Evolutionary conservation across 1,140 invertebrate species (phyloP), one percentile per base, ranked within the genome.

Genomic region (Acromyrmex heyeri): DNA sequence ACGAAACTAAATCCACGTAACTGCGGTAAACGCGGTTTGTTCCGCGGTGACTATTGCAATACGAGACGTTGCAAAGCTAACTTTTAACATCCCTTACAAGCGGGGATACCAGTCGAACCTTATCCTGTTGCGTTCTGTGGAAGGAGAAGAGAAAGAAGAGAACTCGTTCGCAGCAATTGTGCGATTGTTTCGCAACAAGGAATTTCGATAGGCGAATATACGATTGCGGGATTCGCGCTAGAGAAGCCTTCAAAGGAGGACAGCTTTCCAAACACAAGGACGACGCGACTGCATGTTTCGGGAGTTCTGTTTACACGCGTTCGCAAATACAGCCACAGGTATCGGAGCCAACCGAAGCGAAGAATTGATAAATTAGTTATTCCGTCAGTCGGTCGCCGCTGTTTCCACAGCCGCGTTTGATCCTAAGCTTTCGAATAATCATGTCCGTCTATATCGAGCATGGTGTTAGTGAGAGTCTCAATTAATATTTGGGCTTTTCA

Each of bases 341-440:
- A 95, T 95, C 94, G 94, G 93, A 94, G 92, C 88, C 92, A 94
- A 95, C 92, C 94, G 93, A 94, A 95, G 92, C 94, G 94, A 95
- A 95, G 94, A 95, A 95, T 95, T 95, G 94, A 95, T 95, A 95
- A 95, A 95, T 95, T 95, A 95, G 94, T 94, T 95, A 95, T 95
- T 95, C 95, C 93, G 93, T 95, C 91, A 95, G 94, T 95, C 92
- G 91, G 87, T 90, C 90, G 86, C 87, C 87, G 88, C 81, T 91
- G 89, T 90, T 86, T 50, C 82, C 77, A 55, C 67, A 83, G 69
- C 86, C 91, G 79, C 87, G 91, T 94, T 95, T 95, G 93, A 94
- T 94, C 38, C 93, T 92, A 92, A 93, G 93, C 92, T 93, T 87
- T 87, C 92, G 89, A 86, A 90, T 92, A 87, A 91, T 87, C 91